Conservation (phyloP, 1,140 invertebrate genomes). For the Drosophila chauvacae region DNA sequence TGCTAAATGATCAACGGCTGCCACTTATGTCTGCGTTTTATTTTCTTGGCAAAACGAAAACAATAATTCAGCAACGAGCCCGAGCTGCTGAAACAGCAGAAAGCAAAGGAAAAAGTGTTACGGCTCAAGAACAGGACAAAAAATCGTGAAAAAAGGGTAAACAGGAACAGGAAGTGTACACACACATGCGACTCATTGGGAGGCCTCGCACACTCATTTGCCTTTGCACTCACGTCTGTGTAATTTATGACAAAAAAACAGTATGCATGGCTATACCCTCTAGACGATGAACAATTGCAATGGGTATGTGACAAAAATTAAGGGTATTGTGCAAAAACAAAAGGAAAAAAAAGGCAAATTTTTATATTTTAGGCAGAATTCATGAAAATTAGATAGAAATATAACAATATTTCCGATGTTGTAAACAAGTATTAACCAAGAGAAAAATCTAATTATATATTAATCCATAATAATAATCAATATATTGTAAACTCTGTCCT, state of each 20-base stretch:
- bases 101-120: slow-evolving; percentile 48
- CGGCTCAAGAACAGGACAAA: slow-evolving; percentile 31
- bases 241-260: slow-evolving; percentile 76
- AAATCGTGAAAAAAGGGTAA: slow-evolving; percentile 53
- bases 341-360: neutral
- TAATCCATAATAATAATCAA: too few species aligned
- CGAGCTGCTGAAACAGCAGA: slow-evolving; percentile 43
- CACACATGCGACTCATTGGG: slow-evolving; percentile 41
- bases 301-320: neutral
- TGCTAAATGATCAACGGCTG: slow-evolving; percentile 79
- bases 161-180: slow-evolving; percentile 72
- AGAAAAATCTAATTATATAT: too few species aligned
- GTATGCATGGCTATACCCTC: slow-evolving; percentile 30
- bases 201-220: slow-evolving; percentile 63
- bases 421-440: too few species aligned
- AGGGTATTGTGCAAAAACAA: neutral
- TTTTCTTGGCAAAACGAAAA: slow-evolving; percentile 76
- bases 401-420: too few species aligned
- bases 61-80: slow-evolving; percentile 65
- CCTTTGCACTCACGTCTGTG: slow-evolving; percentile 75
- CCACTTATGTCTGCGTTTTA: slow-evolving; percentile 71
- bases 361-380: neutral
- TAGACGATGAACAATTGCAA: too few species aligned
- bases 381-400: too few species aligned
- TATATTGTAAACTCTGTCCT: too few species aligned